Conservation (phyloP, 2,888 invertebrate species). For the Brachyptera putata region DNA sequence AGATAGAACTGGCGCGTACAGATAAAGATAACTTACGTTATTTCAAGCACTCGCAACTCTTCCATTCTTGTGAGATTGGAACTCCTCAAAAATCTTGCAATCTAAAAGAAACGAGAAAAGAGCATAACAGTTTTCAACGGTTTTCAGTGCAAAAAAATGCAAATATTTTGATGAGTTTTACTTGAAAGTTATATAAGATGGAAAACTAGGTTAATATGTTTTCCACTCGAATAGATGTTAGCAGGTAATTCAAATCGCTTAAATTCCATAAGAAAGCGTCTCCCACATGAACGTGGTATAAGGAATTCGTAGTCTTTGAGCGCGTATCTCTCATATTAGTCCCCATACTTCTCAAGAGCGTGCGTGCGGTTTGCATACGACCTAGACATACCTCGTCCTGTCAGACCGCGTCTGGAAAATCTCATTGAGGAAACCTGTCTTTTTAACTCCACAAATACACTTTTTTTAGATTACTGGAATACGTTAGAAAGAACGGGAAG, state of each 20-base stretch:
- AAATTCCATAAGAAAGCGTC: slow-evolving; percentile 4
- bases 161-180: slow-evolving; percentile 17
- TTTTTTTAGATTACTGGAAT: neutral
- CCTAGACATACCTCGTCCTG: slow-evolving; percentile 3
- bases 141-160: slow-evolving; percentile 19
- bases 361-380: too few relatives aligned
- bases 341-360: too few relatives aligned
- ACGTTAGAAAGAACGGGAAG: neutral
- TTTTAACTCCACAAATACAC: slow-evolving; percentile 17
- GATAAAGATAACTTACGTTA: slow-evolving; percentile 59
- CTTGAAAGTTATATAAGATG: slow-evolving; percentile 7
- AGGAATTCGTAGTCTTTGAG: too few relatives aligned
- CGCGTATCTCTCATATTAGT: too few relatives aligned
- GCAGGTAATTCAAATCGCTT: slow-evolving; percentile 12
- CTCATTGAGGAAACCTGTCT: neutral
- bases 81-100: slow-evolving; percentile 59
- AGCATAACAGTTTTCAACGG: too few relatives aligned
- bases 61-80: slow-evolving; percentile 61
- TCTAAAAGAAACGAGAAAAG: slow-evolving; percentile 49
- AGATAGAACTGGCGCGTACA: slow-evolving; percentile 5
- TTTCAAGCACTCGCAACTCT: slow-evolving; percentile 63
- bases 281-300: too few relatives aligned
- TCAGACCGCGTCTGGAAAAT: neutral
- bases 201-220: slow-evolving; percentile 21
- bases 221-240: slow-evolving; percentile 14